phyloP scores from a whole-genome alignment of 1,140 invertebrate species.

The Dreissena rostriformis region DNA sequence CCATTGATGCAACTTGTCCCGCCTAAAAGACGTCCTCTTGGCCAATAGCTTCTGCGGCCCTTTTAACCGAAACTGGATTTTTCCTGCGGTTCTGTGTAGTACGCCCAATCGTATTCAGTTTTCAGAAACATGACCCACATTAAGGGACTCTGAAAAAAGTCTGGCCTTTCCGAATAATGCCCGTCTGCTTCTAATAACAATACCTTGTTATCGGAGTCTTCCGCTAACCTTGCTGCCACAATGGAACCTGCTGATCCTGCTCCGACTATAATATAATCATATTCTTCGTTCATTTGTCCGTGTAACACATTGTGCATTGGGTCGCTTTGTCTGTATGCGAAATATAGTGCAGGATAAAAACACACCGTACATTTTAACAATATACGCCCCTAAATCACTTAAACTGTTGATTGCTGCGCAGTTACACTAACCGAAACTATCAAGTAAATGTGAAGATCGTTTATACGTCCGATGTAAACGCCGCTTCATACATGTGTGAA shows the following conservation, averaged over 20 bases:
- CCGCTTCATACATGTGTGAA: too few relatives aligned
- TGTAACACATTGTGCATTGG: too few relatives aligned
- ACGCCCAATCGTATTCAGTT: slow-evolving; percentile 91
- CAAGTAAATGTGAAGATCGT: too few relatives aligned
- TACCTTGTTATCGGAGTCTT: slow-evolving; percentile 87
- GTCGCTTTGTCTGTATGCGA: too few relatives aligned
- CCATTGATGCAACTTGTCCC: slow-evolving; percentile 96
- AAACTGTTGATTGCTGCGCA: too few relatives aligned
- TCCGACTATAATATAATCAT: slow-evolving; percentile 86
- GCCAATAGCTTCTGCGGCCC: slow-evolving; percentile 48
- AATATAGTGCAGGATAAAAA: too few relatives aligned
- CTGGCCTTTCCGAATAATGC: slow-evolving; percentile 94
- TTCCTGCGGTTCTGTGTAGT: slow-evolving; percentile 93
- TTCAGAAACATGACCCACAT: slow-evolving; percentile 33
- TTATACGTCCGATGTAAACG: too few relatives aligned
- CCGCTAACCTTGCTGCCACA: slow-evolving; percentile 94
- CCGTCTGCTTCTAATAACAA: slow-evolving; percentile 94
- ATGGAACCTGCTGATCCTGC: slow-evolving; percentile 97
- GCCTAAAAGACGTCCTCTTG: slow-evolving; percentile 82
- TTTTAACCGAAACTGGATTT: slow-evolving; percentile 15
- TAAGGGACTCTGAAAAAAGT: slow-evolving; percentile 80
- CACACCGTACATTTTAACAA: neutral
- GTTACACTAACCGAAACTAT: too few relatives aligned
- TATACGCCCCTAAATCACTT: too few relatives aligned
- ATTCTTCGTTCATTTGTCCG: too few relatives aligned